Percentiles rank a stretch among this genome's conserved stretches.
Conservation (phyloP, 2,797 vertebrate species). For the Syngnathus rostellatus region DNA sequence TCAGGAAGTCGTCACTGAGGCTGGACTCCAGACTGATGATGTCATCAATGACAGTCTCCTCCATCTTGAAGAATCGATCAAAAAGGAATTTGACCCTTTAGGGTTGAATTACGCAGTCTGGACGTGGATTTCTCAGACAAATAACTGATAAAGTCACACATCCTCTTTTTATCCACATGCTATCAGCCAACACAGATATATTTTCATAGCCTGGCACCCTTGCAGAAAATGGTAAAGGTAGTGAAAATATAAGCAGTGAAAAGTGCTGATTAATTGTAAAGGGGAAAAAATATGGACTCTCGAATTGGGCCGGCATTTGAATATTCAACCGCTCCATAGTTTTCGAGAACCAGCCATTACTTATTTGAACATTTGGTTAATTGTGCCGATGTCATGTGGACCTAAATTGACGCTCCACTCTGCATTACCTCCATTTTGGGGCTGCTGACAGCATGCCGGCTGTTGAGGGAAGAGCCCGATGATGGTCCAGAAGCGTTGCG, state of each 20-base stretch:
- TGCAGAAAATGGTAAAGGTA: neutral
- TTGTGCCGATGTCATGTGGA: no score
- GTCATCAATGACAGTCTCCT: slow-evolving; percentile 84
- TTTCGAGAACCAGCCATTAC: no score
- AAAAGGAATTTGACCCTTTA: neutral
- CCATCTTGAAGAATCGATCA: slow-evolving; percentile 67
- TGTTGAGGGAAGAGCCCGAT: slow-evolving; percentile 59
- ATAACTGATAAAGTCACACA: neutral
- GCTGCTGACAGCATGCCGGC: slow-evolving; percentile 79
- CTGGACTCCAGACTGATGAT: slow-evolving; percentile 94
- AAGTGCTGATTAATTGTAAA: no score
- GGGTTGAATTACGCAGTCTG: neutral
- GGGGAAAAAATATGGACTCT: no score
- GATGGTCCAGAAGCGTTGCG: slow-evolving; percentile 74
- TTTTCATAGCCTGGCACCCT: neutral
- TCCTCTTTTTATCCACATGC: neutral
- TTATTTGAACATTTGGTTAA: no score
- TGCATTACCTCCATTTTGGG: slow-evolving; percentile 83
- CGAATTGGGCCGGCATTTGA: no score
- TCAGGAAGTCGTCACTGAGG: slow-evolving; percentile 88
- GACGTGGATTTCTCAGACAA: neutral
- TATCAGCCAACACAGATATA: neutral
- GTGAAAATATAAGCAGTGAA: no score
- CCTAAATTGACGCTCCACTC: neutral
- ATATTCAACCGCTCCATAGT: no score